These are phyloP conservation scores for Isoperla grammatica DNA, from an alignment of 2,888 invertebrate genomes.

Conservation along the genomic window DNA sequence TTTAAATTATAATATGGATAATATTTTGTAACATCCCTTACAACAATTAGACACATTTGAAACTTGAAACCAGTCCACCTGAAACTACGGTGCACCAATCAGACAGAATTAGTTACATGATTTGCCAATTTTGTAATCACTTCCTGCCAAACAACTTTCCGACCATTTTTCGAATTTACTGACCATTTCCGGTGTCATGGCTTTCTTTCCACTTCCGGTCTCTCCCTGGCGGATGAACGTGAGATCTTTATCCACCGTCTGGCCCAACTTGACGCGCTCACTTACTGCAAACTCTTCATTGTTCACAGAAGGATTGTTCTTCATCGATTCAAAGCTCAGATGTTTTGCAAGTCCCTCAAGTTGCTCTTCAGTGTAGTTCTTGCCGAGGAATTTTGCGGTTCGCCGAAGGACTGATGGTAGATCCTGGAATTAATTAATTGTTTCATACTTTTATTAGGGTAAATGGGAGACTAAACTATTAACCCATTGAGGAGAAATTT, in stretches of 20 bases:
- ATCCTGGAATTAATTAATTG: conserved; percentile 43
- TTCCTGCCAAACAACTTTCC: neutral
- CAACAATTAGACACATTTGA: too few species aligned
- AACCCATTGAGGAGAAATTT: too few species aligned
- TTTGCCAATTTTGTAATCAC: conserved; percentile 19
- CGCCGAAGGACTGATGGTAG: conserved; percentile 42
- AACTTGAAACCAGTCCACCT: too few species aligned
- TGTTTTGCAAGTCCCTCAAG: conserved; percentile 42
- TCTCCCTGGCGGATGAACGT: conserved; percentile 41
- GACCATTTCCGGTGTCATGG: conserved; percentile 42
- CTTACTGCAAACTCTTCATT: conserved; percentile 36
- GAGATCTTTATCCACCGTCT: conserved; percentile 32
- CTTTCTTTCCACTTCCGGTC: conserved; percentile 47
- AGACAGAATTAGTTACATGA: too few species aligned
- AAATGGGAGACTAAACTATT: too few species aligned
- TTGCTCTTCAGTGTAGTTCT: conserved; percentile 40
- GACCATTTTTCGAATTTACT: conserved; percentile 39
- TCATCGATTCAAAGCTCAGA: conserved; percentile 50
- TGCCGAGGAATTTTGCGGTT: conserved; percentile 45
- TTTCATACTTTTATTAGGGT: too few species aligned
- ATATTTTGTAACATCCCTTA: too few species aligned
- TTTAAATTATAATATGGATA: too few species aligned
- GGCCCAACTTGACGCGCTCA: conserved; percentile 32
- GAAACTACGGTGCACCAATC: too few species aligned
- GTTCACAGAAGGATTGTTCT: conserved; percentile 48